Percentiles rank a stretch among this genome's conserved stretches.
These are phyloP conservation scores for Ectropis crepuscularia DNA, from an alignment of 2,888 invertebrate genomes.

Conservation along the genomic window DNA sequence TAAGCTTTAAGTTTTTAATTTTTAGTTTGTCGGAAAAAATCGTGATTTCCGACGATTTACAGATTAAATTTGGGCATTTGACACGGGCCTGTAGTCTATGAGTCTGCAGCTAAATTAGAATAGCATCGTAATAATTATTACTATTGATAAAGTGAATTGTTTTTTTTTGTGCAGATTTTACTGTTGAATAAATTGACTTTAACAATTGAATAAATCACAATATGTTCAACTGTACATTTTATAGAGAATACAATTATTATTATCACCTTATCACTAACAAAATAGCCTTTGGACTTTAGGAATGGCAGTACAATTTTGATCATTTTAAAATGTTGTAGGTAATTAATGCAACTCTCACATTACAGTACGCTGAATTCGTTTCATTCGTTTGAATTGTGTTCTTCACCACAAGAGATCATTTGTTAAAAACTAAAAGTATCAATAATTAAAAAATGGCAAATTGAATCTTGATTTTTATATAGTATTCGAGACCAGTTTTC, in stretches of 20 bases:
- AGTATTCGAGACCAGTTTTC: too few relatives aligned
- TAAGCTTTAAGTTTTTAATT: too few relatives aligned
- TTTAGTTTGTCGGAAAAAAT: too few relatives aligned
- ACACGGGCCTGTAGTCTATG: neutral
- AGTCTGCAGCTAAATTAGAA: neutral
- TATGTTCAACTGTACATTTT: constrained; percentile 4
- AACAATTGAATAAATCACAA: constrained; percentile 12
- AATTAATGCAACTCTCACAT: neutral
- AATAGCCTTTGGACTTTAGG: constrained; percentile 11
- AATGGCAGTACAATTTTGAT: constrained; percentile 16
- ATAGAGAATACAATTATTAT: constrained; percentile 10
- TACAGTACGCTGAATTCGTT: neutral
- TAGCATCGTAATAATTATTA: constrained; percentile 1
- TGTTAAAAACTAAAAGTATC: too few relatives aligned
- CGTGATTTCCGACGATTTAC: too few relatives aligned
- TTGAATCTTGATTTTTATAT: too few relatives aligned
- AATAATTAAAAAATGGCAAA: too few relatives aligned
- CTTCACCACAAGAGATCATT: too few relatives aligned
- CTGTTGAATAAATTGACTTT: constrained; percentile 16
- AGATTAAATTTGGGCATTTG: too few relatives aligned
- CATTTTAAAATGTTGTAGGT: neutral
- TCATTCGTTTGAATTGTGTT: too few relatives aligned
- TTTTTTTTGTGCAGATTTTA: constrained; percentile 22
- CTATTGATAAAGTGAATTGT: constrained; percentile 7
- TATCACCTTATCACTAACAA: constrained; percentile 8